Evolutionary conservation across 2,888 invertebrate genomes (phyloP).

Genomic region (Stegophylla sp.): DNA sequence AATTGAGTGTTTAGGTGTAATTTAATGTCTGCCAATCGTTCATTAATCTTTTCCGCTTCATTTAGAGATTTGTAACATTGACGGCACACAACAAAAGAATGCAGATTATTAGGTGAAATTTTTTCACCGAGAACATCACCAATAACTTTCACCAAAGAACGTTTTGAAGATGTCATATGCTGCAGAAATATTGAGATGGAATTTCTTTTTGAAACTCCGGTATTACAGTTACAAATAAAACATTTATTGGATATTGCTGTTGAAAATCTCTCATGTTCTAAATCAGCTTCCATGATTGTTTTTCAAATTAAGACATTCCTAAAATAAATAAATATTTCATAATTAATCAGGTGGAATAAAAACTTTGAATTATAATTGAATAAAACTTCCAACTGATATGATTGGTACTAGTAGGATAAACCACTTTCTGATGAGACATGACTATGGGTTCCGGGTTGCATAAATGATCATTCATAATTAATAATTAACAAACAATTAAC

Average conservation of each 20-base stretch:
- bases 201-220: conserved; percentile 68
- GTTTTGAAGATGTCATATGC: conserved; percentile 64
- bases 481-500: too few relatives aligned
- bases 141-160: conserved; percentile 66
- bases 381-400: too few relatives aligned
- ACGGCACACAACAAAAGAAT: conserved; percentile 70
- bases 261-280: conserved; percentile 46
- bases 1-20: conserved; percentile 68
- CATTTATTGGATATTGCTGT: conserved; percentile 64
- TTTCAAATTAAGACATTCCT: neutral
- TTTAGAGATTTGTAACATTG: conserved; percentile 73
- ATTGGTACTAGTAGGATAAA: too few relatives aligned
- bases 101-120: conserved; percentile 68
- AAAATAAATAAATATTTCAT: neutral
- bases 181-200: conserved; percentile 68
- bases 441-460: too few relatives aligned
- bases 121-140: conserved; percentile 67
- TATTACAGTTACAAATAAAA: conserved; percentile 71
- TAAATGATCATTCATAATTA: too few relatives aligned
- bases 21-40: conserved; percentile 67
- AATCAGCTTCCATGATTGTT: conserved; percentile 58
- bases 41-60: conserved; percentile 66
- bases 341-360: neutral
- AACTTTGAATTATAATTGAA: neutral
- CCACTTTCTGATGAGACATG: too few relatives aligned